A percentile compares a stretch with the other conserved stretches of the same genome.
Conservation (phyloP, 2,113 vertebrate genomes). For the Cochlearius cochlearius region DNA sequence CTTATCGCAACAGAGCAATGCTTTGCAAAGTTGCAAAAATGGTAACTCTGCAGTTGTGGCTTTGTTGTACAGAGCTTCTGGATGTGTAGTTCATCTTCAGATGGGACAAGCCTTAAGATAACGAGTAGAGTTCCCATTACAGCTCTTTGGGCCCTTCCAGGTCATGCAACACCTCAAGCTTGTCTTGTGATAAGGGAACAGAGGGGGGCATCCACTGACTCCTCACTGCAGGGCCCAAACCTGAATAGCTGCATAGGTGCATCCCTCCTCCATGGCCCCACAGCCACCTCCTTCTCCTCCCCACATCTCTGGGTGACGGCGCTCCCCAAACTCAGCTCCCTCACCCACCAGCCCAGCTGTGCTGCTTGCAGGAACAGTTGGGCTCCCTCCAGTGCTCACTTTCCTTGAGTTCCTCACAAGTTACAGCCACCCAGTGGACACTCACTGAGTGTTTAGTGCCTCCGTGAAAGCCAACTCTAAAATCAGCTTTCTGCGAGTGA, state of each 20-base stretch:
- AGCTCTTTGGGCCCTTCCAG: not conserved
- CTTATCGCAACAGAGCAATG: not conserved
- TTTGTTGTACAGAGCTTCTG: not conserved
- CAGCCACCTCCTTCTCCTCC: not conserved
- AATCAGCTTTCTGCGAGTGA: not conserved
- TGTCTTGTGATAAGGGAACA: not conserved
- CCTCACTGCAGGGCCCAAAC: not conserved
- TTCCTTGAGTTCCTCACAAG: not conserved
- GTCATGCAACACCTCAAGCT: not conserved
- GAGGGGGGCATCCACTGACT: not conserved
- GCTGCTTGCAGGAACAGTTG: not conserved
- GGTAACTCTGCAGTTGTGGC: not conserved
- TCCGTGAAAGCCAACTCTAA: accelerated
- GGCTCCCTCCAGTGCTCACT: not conserved
- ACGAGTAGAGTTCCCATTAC: not conserved
- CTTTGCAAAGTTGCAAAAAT: not conserved
- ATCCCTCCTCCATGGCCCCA: not conserved
- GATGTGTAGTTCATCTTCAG: not conserved
- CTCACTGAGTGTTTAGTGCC: not conserved
- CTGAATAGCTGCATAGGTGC: not conserved
- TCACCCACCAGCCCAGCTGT: not conserved
- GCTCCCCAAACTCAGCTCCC: not conserved
- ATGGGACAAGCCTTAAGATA: not conserved
- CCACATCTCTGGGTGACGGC: not conserved
- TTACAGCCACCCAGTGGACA: not conserved